Base-by-base conservation (phyloP, 2,888 invertebrate species). In the Clivina fossor region DNA sequence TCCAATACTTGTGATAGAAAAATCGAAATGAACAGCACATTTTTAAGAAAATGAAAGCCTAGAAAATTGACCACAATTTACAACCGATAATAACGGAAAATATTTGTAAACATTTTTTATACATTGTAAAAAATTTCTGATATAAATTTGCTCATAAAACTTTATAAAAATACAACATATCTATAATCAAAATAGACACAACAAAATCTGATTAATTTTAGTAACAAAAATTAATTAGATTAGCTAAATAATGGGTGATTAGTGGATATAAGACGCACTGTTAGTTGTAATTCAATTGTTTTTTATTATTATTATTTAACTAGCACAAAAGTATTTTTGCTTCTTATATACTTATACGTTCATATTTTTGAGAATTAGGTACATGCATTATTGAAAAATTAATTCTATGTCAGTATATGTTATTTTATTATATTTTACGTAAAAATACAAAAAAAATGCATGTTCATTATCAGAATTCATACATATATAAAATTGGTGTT, bases 111-210 rank as follows among this genome's bases (percentile, higher is more conserved):
- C n/a, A n/a, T n/a, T n/a, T n/a, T n/a, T n/a, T n/a, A n/a, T n/a
- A n/a, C n/a, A n/a, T n/a, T n/a, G n/a, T n/a, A n/a, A n/a, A n/a
- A n/a, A n/a, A n/a, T n/a, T n/a, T n/a, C n/a, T n/a, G n/a, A n/a
- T n/a, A n/a, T n/a, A n/a, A 49, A 49, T 49, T 24, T 49, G 49
- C 49, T 49, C 49, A 49, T 40, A 26, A 20, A 49, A 24, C 19
- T 16, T 30, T 30, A 30, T 11, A 3, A 2, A 13, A 30, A 26
- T 20, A 49, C 37, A 22, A 49, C 40, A 49, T 49, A 49, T 38
- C 40, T 18, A 15, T 13, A 35, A 35, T 4, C 35, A 35, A n/a
- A 13, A 13, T 5, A 15, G 15, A 13, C 11, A 35, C 13, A 19
- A 19, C 9, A 33, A 37, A 28, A 18, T 30, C 9, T 18, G 33